These are phyloP conservation scores for Drosophila ironensis DNA, from an alignment of 1,140 invertebrate genomes.

Conservation along the genomic window DNA sequence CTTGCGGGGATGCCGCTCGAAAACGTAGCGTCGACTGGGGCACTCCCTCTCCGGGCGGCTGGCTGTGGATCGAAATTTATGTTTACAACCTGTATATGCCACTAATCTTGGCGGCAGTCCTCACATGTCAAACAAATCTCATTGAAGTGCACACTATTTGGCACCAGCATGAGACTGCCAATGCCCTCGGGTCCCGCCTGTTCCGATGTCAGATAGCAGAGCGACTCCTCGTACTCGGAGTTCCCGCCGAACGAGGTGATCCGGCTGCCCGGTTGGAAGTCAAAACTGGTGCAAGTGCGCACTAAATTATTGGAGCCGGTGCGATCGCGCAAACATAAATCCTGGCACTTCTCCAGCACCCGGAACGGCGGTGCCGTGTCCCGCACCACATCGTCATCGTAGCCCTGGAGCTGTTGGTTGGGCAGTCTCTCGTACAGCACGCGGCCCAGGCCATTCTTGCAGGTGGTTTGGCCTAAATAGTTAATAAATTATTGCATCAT, in stretches of 20 bases:
- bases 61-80: conserved; percentile 83
- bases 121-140: conserved; percentile 95
- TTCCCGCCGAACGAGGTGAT: conserved; percentile 91
- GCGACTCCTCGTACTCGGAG: conserved; percentile 94
- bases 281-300: conserved; percentile 91
- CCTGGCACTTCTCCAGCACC: conserved; percentile 93
- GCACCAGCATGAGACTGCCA: conserved; percentile 91
- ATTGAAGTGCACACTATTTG: conserved; percentile 93
- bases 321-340: conserved; percentile 91
- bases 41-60: conserved; percentile 93
- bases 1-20: conserved; percentile 92
- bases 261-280: conserved; percentile 93
- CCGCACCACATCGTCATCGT: conserved; percentile 93
- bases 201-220: conserved; percentile 93
- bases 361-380: conserved; percentile 91
- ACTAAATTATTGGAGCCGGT: conserved; percentile 90
- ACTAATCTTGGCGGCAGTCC: conserved; percentile 63
- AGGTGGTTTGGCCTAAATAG: conserved; percentile 88
- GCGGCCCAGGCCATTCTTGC: conserved; percentile 92
- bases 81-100: not conserved
- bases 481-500: too few relatives aligned
- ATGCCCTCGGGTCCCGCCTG: conserved; percentile 92
- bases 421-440: conserved; percentile 94
- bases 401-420: conserved; percentile 93
- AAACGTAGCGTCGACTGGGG: conserved; percentile 92